These are phyloP conservation scores for Aspidapion aeneum DNA, from an alignment of 2,888 invertebrate species.

Conservation along the genomic window DNA sequence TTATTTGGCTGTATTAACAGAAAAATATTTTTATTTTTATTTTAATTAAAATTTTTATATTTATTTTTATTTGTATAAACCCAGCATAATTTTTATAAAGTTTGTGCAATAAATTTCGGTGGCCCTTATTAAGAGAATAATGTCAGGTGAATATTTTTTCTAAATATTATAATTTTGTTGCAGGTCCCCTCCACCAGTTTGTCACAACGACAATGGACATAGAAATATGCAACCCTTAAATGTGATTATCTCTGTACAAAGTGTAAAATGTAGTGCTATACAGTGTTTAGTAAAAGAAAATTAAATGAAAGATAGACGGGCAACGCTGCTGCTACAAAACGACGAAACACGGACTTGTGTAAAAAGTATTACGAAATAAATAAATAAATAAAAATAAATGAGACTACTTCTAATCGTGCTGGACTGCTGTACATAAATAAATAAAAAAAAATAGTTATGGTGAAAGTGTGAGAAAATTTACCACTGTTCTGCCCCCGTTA, in stretches of 20 bases:
- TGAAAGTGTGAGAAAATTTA: slow-evolving; percentile 34
- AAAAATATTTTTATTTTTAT: too few species aligned
- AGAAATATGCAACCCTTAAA: slow-evolving; percentile 52
- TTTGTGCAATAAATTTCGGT: too few species aligned
- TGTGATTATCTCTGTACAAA: slow-evolving; percentile 65
- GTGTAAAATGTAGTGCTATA: slow-evolving; percentile 53
- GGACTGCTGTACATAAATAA: slow-evolving; percentile 45
- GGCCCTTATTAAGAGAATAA: too few species aligned
- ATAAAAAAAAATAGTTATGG: slow-evolving; percentile 25
- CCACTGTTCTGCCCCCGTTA: too few species aligned
- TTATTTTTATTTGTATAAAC: too few species aligned
- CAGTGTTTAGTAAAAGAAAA: slow-evolving; percentile 45
- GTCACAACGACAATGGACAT: slow-evolving; percentile 50
- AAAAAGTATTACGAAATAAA: slow-evolving; percentile 47
- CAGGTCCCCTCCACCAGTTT: slow-evolving; percentile 44
- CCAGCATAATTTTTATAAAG: too few species aligned
- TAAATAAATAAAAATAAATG: slow-evolving; percentile 23
- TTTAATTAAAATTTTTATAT: too few species aligned
- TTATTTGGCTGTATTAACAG: too few species aligned
- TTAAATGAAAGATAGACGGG: slow-evolving; percentile 29
- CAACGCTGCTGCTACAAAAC: background rate
- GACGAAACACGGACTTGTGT: slow-evolving; percentile 42
- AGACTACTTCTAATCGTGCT: slow-evolving; percentile 37
- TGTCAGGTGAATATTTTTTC: too few species aligned
- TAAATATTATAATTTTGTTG: slow-evolving; percentile 30